These are phyloP conservation scores for Pentalonia nigronervosa DNA, from an alignment of 1,140 invertebrate species.

Conservation along the genomic window DNA sequence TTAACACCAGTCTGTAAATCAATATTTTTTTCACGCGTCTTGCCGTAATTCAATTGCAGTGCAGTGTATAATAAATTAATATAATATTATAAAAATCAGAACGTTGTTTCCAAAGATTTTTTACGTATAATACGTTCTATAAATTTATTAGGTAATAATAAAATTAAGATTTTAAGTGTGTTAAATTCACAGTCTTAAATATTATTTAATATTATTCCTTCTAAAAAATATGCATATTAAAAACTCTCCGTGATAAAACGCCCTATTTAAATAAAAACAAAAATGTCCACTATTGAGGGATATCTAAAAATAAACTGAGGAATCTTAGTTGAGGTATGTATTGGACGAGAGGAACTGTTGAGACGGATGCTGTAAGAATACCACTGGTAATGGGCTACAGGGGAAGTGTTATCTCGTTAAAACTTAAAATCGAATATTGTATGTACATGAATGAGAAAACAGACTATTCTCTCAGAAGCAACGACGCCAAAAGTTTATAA, in stretches of 20 bases:
- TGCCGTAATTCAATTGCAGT: neutral
- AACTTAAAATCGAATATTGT: neutral
- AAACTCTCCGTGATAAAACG: neutral
- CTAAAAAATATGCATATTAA: neutral
- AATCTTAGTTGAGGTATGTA: neutral
- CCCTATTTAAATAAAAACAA: neutral
- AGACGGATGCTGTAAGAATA: neutral
- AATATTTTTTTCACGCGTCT: neutral
- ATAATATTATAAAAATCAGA: neutral
- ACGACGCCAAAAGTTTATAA: neutral
- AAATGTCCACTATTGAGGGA: neutral
- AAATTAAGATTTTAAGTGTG: neutral
- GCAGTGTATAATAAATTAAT: neutral
- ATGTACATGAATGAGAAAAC: neutral
- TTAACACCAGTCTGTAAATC: neutral
- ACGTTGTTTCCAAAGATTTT: neutral
- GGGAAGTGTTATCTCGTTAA: neutral
- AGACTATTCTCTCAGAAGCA: neutral
- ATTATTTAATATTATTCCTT: neutral
- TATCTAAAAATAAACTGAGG: neutral
- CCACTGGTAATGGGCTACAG: neutral
- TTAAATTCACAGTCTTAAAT: neutral
- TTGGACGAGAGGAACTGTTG: neutral
- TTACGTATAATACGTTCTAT: neutral
- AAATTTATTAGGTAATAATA: neutral